phyloP scores from a whole-genome alignment of 2,797 vertebrate genomes.

The Mus caroli region DNA sequence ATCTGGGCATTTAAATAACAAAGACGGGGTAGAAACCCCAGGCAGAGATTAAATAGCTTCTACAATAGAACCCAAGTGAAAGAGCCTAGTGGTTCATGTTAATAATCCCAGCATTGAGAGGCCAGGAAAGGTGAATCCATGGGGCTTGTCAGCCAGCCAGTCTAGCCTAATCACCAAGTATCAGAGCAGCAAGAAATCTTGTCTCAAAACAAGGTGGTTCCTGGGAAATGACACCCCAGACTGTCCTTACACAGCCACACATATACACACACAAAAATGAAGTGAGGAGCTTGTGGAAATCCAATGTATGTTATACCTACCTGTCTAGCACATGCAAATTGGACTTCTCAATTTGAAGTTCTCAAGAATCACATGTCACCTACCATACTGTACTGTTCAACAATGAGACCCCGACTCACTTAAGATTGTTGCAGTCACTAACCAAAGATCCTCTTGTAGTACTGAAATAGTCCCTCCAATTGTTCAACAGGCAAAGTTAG shows the following conservation, averaged over 20 bases:
- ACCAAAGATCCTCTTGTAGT: neutral
- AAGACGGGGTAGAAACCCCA: too few relatives aligned
- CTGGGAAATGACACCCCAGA: neutral
- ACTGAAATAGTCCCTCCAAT: neutral
- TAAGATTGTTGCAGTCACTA: neutral
- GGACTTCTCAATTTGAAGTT: neutral
- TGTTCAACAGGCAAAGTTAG: neutral
- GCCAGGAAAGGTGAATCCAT: neutral
- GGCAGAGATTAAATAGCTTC: too few relatives aligned
- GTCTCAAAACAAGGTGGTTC: neutral
- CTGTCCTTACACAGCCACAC: neutral
- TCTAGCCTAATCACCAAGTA: neutral
- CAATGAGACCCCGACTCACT: neutral
- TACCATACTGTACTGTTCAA: neutral
- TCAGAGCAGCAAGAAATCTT: neutral
- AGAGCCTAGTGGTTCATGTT: neutral
- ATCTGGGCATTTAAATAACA: too few relatives aligned
- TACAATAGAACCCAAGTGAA: neutral
- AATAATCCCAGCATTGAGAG: neutral
- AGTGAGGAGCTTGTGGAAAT: neutral
- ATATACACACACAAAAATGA: neutral
- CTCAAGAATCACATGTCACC: neutral
- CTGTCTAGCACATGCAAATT: neutral
- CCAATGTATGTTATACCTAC: neutral
- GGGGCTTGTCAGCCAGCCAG: neutral